Percentiles rank a stretch among this genome's conserved stretches.
phyloP scores from a whole-genome alignment of 2,113 vertebrate genomes.

The Aythya baeri region DNA sequence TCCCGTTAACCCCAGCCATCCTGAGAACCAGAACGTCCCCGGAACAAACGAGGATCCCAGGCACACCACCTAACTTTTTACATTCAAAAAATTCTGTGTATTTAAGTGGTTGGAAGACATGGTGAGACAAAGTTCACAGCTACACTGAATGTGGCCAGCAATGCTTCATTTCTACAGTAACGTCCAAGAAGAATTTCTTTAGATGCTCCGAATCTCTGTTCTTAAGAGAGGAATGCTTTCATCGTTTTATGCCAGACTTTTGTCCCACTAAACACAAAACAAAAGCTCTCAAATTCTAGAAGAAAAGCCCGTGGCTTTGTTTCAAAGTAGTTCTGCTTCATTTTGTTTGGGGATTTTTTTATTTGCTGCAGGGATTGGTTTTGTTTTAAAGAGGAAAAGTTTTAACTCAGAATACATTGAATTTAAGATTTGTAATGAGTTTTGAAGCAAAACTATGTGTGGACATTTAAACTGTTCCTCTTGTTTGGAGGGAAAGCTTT shows the following conservation, averaged over 20 bases:
- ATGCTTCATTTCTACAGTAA: background rate
- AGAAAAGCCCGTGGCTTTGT: background rate
- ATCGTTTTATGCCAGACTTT: background rate
- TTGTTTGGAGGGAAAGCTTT: background rate
- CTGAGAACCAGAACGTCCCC: background rate
- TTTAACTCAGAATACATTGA: background rate
- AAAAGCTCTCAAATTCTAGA: background rate
- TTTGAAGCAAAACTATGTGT: background rate
- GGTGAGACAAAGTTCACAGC: background rate
- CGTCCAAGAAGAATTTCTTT: background rate
- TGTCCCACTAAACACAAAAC: background rate
- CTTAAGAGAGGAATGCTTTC: background rate
- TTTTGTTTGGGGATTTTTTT: background rate
- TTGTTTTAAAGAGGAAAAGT: background rate
- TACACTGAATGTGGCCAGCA: background rate
- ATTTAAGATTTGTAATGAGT: background rate
- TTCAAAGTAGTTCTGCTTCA: background rate
- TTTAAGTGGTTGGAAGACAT: background rate
- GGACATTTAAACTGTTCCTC: background rate
- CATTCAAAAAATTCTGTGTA: background rate
- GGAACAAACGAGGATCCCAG: background rate
- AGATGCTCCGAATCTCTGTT: background rate
- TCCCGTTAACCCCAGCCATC: slow-evolving; percentile 67
- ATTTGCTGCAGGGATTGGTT: background rate
- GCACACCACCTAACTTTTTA: background rate